phyloP scores from a whole-genome alignment of 2,797 vertebrate genomes.

The Phalanger gymnotis region DNA sequence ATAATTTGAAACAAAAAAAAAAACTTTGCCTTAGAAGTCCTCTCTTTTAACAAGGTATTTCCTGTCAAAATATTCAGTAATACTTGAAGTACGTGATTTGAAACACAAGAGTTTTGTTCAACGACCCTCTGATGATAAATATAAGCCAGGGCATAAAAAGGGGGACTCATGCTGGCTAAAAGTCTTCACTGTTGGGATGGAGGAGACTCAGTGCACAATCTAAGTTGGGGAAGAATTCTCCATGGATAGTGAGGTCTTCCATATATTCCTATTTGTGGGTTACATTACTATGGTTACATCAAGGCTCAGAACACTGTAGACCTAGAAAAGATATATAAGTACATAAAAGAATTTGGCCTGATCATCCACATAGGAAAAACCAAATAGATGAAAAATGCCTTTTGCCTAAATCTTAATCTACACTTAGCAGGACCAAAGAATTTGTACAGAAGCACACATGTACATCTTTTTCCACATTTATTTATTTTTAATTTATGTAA shows the following conservation, averaged over 20 bases:
- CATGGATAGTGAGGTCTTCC: not conserved
- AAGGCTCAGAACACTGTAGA: not conserved
- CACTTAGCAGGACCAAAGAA: not conserved
- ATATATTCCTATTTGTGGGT: not conserved
- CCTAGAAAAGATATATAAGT: not conserved
- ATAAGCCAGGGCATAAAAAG: not conserved
- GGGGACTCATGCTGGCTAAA: not conserved
- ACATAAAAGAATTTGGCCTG: not conserved
- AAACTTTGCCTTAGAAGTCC: not conserved
- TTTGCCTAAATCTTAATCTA: not conserved
- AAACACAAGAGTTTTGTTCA: not conserved
- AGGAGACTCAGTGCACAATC: not conserved
- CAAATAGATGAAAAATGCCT: not conserved
- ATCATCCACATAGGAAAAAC: not conserved
- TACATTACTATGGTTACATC: not conserved
- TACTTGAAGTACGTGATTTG: not conserved
- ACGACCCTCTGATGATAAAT: not conserved
- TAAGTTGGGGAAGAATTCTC: not conserved
- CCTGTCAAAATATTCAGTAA: not conserved
- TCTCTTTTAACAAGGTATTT: not conserved
- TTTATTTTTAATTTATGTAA: not conserved
- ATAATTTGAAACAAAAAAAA: not conserved
- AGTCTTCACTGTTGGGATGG: not conserved
- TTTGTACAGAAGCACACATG: not conserved
- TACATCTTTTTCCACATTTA: not conserved